Conservation (phyloP, 2,797 vertebrate species). For the Silurus aristotelis region DNA sequence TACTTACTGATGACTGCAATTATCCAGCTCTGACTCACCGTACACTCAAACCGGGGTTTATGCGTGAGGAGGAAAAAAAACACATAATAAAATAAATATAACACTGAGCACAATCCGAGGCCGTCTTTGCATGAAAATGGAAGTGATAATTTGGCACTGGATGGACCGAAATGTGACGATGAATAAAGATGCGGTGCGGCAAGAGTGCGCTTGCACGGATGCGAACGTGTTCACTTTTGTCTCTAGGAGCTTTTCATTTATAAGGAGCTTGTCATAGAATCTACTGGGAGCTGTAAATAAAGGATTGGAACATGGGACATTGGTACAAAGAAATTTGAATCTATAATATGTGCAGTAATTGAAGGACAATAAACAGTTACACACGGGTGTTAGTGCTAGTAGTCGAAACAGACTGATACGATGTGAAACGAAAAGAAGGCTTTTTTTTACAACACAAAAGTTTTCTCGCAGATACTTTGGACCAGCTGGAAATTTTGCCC, state of each 20-base stretch:
- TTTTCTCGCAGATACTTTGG: background rate
- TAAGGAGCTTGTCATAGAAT: conserved; percentile 1
- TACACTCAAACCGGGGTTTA: conserved; percentile 11
- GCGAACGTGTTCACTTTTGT: background rate
- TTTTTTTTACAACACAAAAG: background rate
- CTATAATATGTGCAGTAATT: background rate
- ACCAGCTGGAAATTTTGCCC: background rate
- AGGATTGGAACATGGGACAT: background rate
- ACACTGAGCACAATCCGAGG: conserved; percentile 6
- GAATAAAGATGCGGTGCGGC: conserved; percentile 13
- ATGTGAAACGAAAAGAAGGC: background rate
- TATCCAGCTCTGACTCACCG: conserved; percentile 46
- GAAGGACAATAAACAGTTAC: background rate
- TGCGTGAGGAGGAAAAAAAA: background rate
- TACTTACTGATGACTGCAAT: conserved; percentile 51
- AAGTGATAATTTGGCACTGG: conserved; percentile 30
- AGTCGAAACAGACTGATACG: background rate
- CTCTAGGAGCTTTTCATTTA: background rate
- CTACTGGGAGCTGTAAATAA: conserved; percentile 5
- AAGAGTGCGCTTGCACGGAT: background rate
- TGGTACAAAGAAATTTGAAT: conserved; percentile 12
- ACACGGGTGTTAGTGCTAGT: background rate
- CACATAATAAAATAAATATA: conserved; percentile 28
- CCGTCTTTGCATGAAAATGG: conserved; percentile 36
- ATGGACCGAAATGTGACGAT: conserved; percentile 15